Conservation (phyloP, 53 echinoderm and acorn worm genomes). For the Zoroaster sp. region DNA sequence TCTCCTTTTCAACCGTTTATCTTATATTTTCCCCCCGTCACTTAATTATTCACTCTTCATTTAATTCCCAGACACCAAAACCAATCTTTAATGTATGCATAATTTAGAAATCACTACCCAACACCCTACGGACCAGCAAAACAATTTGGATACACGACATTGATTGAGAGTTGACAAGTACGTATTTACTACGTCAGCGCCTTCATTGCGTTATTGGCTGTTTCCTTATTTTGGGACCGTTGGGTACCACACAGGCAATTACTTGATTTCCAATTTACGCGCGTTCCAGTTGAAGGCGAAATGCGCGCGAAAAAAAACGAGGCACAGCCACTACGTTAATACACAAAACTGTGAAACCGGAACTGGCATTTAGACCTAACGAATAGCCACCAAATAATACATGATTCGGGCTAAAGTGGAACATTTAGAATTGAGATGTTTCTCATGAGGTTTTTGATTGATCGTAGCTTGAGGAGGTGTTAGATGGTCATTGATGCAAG, state of each 20-base stretch:
- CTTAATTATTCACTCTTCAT: not conserved
- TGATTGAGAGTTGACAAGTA: conserved; percentile 3
- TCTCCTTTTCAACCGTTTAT: not conserved
- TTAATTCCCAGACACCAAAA: not conserved
- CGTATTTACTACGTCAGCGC: conserved; percentile 38
- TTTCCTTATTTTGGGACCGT: not conserved
- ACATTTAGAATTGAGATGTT: not conserved
- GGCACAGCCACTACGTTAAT: conserved; percentile 6
- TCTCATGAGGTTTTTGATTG: not conserved
- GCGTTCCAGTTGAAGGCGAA: conserved; percentile 33
- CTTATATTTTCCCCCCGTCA: not conserved
- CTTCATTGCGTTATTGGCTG: not conserved
- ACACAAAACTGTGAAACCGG: conserved; percentile 28
- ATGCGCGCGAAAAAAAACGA: conserved; percentile 26
- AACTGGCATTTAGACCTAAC: conserved; percentile 29
- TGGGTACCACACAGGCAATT: not conserved
- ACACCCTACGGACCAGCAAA: conserved; percentile 42
- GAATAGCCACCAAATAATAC: conserved; percentile 7
- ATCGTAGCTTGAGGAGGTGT: not conserved
- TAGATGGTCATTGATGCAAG: conserved; percentile 8
- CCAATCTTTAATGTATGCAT: conserved; percentile 32
- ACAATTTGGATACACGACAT: conserved; percentile 35
- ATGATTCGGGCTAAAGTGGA: not conserved
- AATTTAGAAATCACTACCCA: conserved; percentile 41
- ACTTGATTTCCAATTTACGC: conserved; percentile 20